These are phyloP conservation scores for Trisateles emortualis DNA, from an alignment of 2,888 invertebrate species.

Conservation along the genomic window DNA sequence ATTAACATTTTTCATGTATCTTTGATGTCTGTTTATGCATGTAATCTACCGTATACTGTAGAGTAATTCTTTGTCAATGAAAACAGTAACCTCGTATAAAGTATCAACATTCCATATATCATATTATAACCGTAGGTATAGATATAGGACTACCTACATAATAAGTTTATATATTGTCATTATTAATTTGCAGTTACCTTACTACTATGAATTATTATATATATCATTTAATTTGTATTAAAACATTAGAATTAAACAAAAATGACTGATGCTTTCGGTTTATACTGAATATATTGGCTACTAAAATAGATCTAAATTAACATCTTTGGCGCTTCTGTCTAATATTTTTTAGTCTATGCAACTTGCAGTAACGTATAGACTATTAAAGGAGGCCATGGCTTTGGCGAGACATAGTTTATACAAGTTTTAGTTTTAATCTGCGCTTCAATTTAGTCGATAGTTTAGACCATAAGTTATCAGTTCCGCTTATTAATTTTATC, in stretches of 20 bases:
- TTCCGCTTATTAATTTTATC: slow-evolving; percentile 21
- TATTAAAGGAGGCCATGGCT: too few relatives aligned
- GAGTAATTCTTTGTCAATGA: slow-evolving; percentile 1
- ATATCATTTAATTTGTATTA: slow-evolving; percentile 3
- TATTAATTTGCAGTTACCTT: neutral
- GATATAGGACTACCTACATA: neutral
- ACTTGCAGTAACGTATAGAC: too few relatives aligned
- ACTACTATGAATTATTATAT: neutral
- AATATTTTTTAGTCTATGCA: slow-evolving; percentile 28
- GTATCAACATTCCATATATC: slow-evolving; percentile 11
- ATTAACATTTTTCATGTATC: slow-evolving; percentile 9
- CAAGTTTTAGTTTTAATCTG: slow-evolving; percentile 13
- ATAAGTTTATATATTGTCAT: neutral
- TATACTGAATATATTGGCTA: slow-evolving; percentile 3
- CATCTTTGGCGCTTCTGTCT: slow-evolving; percentile 22
- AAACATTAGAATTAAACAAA: slow-evolving; percentile 25
- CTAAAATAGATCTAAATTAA: neutral
- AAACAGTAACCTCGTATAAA: neutral
- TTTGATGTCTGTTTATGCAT: slow-evolving; percentile 12
- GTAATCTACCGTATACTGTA: slow-evolving; percentile 5
- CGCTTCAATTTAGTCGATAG: slow-evolving; percentile 32
- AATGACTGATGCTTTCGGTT: slow-evolving; percentile 37
- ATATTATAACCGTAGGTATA: slow-evolving; percentile 1
- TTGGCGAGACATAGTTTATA: slow-evolving; percentile 8
- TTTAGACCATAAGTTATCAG: slow-evolving; percentile 17